Evolutionary conservation across 2,888 invertebrate species (phyloP).

Genomic region (Agrenia bidenticulata): DNA sequence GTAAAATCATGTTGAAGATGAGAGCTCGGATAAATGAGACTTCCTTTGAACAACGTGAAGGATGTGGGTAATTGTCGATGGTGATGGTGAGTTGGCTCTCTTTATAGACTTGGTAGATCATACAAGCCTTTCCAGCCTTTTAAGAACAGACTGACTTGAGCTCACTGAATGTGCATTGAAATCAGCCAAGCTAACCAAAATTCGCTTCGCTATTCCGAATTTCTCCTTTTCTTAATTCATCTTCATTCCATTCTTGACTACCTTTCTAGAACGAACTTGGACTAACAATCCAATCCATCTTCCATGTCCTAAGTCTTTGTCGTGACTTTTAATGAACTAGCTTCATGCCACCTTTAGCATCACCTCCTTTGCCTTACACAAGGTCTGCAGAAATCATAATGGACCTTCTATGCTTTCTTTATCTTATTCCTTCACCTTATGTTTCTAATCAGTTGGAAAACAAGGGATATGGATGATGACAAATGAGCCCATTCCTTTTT

Average conservation of each 20-base stretch:
- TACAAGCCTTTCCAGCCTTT: too few relatives aligned
- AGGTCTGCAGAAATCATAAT: too few relatives aligned
- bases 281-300: background rate
- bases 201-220: slow-evolving; percentile 31
- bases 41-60: slow-evolving; percentile 27
- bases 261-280: slow-evolving; percentile 31
- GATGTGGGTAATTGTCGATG: slow-evolving; percentile 22
- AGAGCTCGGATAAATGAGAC: slow-evolving; percentile 31
- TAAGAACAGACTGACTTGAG: too few relatives aligned
- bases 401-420: too few relatives aligned
- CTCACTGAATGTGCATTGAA: slow-evolving; percentile 41
- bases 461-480: too few relatives aligned
- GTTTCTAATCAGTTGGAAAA: too few relatives aligned
- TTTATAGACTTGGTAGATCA: too few relatives aligned
- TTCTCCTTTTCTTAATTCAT: slow-evolving; percentile 30
- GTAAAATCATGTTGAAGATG: slow-evolving; percentile 16
- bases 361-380: background rate
- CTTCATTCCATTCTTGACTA: slow-evolving; percentile 41
- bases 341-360: background rate
- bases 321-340: slow-evolving; percentile 7
- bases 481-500: too few relatives aligned
- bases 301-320: slow-evolving; percentile 3
- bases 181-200: slow-evolving; percentile 42
- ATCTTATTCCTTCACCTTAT: too few relatives aligned
- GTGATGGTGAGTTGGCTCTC: background rate